phyloP scores from a whole-genome alignment of 2,888 invertebrate genomes.

The Lasioglossum marginatum region DNA sequence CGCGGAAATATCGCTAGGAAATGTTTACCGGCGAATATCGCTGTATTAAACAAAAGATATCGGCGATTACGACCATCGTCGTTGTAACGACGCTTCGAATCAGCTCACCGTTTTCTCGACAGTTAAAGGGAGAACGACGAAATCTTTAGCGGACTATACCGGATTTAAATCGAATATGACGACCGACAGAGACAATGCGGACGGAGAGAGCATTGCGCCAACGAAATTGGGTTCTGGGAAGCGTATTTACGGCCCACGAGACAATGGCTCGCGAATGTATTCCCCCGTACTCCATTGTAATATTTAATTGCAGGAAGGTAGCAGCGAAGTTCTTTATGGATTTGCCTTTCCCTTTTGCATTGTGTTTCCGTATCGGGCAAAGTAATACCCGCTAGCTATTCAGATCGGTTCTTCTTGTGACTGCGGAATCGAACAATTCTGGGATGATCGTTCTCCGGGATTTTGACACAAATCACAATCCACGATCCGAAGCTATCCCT shows the following conservation, averaged over 20 bases:
- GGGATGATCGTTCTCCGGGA: neutral
- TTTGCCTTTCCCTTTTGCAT: conserved; percentile 15
- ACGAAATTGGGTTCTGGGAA: conserved; percentile 4
- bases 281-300: conserved; percentile 6
- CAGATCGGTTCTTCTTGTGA: neutral
- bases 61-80: neutral
- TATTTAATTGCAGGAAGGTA: conserved; percentile 6
- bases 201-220: neutral
- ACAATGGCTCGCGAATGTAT: conserved; percentile 11
- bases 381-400: neutral
- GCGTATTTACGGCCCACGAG: neutral
- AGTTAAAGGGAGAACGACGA: neutral
- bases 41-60: neutral
- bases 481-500: neutral
- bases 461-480: neutral
- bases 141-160: neutral
- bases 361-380: neutral
- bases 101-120: neutral
- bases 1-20: neutral
- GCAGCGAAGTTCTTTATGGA: neutral
- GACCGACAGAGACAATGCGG: neutral
- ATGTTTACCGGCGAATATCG: neutral
- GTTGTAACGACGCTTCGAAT: neutral
- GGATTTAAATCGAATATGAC: conserved; percentile 10
- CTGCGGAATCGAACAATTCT: neutral